A percentile compares a stretch with the other conserved stretches of the same genome.
phyloP scores from a whole-genome alignment of 1,140 invertebrate genomes.

The Nebria ingens region DNA sequence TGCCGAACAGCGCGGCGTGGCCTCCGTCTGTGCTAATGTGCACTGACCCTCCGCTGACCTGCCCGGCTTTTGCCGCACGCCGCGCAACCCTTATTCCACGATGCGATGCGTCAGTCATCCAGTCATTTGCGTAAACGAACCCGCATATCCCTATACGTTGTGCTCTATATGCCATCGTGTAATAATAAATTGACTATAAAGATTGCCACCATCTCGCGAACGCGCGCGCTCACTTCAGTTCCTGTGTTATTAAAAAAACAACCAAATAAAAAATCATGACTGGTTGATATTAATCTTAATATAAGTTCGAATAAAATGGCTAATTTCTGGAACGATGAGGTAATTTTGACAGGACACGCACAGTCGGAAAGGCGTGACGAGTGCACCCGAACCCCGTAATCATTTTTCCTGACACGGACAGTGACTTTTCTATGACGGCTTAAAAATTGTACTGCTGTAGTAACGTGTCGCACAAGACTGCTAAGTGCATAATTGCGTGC shows the following conservation, averaged over 20 bases:
- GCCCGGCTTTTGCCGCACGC: too few species aligned
- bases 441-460: too few species aligned
- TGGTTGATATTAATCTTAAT: conserved; percentile 24
- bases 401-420: too few species aligned
- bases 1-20: too few species aligned
- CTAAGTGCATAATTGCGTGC: neutral
- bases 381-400: too few species aligned
- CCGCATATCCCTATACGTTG: neutral
- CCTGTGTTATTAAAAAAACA: conserved; percentile 12
- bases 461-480: too few species aligned
- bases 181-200: neutral
- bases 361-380: too few species aligned
- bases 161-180: too few species aligned
- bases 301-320: conserved; percentile 21
- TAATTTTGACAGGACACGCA: conserved; percentile 27
- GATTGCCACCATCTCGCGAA: neutral
- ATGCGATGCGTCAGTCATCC: neutral
- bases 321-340: conserved; percentile 23
- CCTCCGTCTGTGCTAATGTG: too few species aligned
- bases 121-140: neutral
- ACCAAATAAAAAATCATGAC: conserved; percentile 18
- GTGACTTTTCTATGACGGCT: too few species aligned
- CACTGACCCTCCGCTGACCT: conserved; percentile 1
- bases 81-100: neutral
- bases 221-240: conserved; percentile 12